These are phyloP conservation scores for Adelosebastes latens DNA, from an alignment of 2,797 vertebrate genomes.

Conservation along the genomic window DNA sequence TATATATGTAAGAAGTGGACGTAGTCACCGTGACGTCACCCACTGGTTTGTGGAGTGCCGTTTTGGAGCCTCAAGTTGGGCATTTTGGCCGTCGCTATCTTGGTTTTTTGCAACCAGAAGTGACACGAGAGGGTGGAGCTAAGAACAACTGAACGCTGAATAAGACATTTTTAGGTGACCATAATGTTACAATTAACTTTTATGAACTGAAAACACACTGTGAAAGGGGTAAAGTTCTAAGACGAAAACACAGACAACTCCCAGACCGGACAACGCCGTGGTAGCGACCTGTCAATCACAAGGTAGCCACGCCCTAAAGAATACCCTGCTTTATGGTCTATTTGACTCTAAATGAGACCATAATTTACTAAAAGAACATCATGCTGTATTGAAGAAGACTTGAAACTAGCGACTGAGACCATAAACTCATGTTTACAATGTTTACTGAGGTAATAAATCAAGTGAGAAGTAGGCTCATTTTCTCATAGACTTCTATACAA, in stretches of 20 bases:
- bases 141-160: fast-evolving
- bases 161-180: background rate
- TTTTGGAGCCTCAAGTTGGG: background rate
- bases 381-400: background rate
- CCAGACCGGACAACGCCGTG: fast-evolving
- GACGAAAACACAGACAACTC: too few species aligned
- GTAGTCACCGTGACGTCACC: background rate
- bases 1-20: background rate
- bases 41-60: background rate
- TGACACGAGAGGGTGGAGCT: background rate
- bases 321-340: background rate
- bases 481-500: too few species aligned
- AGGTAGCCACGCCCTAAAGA: background rate
- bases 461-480: too few species aligned
- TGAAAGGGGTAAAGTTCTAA: fast-evolving
- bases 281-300: background rate
- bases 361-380: fast-evolving
- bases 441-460: background rate
- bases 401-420: background rate
- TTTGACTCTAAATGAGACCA: background rate
- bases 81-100: background rate
- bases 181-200: too few species aligned
- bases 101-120: background rate
- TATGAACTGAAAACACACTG: background rate
- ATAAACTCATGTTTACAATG: background rate